phyloP scores from a whole-genome alignment of 2,888 invertebrate genomes.

The Sinhomidia bicolor region DNA sequence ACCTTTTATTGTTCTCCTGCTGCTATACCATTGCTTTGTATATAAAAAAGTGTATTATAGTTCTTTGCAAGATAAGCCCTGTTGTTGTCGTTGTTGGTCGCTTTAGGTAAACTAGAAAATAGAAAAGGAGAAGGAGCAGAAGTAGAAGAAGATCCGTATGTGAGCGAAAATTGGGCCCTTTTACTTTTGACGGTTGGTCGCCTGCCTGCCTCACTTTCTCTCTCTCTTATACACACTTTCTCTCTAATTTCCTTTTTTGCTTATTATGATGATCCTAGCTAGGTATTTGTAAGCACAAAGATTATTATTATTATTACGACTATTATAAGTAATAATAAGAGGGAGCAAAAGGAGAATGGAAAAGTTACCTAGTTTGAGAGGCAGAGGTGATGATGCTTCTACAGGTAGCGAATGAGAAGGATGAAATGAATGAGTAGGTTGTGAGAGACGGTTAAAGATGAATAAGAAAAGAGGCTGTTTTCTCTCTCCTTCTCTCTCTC shows the following conservation, averaged over 20 bases:
- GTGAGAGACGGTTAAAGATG: not conserved
- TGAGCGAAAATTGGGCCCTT: not conserved
- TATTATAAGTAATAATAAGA: constrained; percentile 47
- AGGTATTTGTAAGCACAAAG: constrained; percentile 15
- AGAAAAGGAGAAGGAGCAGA: not conserved
- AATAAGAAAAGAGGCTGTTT: constrained; percentile 10
- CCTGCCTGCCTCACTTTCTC: no score
- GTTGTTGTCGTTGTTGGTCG: not conserved
- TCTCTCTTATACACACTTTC: no score
- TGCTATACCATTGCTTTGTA: not conserved
- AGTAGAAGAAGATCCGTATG: constrained; percentile 9
- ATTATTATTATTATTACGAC: constrained; percentile 48
- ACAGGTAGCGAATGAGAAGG: constrained; percentile 2
- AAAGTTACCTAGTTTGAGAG: no score
- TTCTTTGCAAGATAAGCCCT: not conserved
- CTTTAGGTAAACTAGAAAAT: not conserved
- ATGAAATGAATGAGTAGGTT: constrained; percentile 46
- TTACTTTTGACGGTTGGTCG: constrained; percentile 42
- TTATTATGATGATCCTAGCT: constrained; percentile 15
- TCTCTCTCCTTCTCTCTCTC: not conserved
- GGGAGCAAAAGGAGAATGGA: not conserved
- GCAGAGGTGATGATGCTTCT: constrained; percentile 16
- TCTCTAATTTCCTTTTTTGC: not conserved
- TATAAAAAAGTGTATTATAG: no score
- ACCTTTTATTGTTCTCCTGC: constrained; percentile 51